Percentiles rank a stretch among this genome's conserved stretches.
These are phyloP conservation scores for Cephus rjabovi DNA, from an alignment of 2,888 invertebrate genomes.

Conservation along the genomic window DNA sequence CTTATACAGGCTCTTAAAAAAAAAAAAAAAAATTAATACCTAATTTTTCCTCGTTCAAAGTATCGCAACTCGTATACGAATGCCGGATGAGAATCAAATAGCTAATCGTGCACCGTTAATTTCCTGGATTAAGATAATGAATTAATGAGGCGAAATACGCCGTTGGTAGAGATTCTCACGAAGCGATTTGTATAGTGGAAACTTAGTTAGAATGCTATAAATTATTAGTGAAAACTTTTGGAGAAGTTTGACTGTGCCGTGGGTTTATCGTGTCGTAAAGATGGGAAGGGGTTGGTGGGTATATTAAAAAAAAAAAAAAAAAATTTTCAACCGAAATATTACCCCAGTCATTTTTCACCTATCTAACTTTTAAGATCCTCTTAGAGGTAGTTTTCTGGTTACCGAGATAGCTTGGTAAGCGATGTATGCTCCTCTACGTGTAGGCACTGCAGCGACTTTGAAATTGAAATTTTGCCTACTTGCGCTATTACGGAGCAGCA, in stretches of 20 bases:
- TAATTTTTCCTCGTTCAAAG: neutral
- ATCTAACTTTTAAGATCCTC: conserved; percentile 22
- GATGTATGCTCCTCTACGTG: neutral
- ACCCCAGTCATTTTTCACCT: conserved; percentile 26
- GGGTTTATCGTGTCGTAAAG: neutral
- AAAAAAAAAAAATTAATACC: neutral
- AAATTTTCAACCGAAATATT: conserved; percentile 21
- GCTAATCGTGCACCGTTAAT: neutral
- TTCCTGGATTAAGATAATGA: neutral
- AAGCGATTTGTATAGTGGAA: neutral
- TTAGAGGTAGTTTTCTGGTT: conserved; percentile 1
- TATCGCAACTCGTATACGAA: neutral
- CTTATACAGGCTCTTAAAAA: neutral
- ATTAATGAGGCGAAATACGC: neutral
- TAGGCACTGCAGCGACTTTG: neutral
- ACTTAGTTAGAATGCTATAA: neutral
- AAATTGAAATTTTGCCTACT: conserved; percentile 9
- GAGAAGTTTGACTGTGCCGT: neutral
- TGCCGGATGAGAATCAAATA: neutral
- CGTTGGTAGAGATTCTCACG: neutral
- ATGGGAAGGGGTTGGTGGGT: neutral
- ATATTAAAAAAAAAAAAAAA: conserved; percentile 1
- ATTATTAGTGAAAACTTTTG: neutral
- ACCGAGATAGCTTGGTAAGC: neutral
- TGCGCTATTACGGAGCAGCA: neutral